Evolutionary conservation across 1,140 invertebrate species (phyloP).

Genomic region (Drosophila kurseongensis): DNA sequence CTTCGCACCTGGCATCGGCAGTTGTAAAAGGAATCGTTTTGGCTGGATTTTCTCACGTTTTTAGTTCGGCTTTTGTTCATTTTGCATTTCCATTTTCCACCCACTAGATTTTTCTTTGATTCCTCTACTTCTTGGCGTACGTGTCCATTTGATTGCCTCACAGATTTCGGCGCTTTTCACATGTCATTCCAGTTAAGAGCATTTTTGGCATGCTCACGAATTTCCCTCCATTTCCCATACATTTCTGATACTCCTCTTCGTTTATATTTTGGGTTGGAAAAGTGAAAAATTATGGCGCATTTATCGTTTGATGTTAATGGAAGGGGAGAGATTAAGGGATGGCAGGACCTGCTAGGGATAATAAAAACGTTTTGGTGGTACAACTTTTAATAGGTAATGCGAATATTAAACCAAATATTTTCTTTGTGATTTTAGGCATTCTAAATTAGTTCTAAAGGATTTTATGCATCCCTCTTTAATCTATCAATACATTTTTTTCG

Average conservation of each 20-base stretch:
- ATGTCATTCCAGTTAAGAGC: constrained; percentile 81
- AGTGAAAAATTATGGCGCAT: constrained; percentile 59
- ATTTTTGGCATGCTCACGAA: constrained; percentile 78
- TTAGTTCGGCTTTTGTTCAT: constrained; percentile 27
- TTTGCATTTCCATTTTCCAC: constrained; percentile 55
- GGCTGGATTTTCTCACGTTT: constrained; percentile 51
- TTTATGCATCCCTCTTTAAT: too few species aligned
- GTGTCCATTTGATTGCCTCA: constrained; percentile 80
- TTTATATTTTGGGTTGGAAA: constrained; percentile 44
- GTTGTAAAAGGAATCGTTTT: constrained; percentile 18
- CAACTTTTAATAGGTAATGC: not conserved
- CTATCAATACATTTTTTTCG: too few species aligned
- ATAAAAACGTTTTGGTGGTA: constrained; percentile 9
- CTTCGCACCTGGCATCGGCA: constrained; percentile 32
- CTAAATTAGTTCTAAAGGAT: too few species aligned
- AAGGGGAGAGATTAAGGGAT: not conserved
- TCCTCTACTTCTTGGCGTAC: constrained; percentile 40
- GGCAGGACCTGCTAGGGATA: constrained; percentile 12
- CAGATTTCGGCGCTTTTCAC: constrained; percentile 76
- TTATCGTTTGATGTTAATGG: constrained; percentile 20
- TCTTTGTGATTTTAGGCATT: too few species aligned
- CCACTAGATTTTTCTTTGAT: constrained; percentile 47
- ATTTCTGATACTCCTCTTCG: constrained; percentile 4
- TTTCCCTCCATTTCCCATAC: constrained; percentile 9
- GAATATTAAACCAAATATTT: too few species aligned